These are phyloP conservation scores for Bombus haemorrhoidalis DNA, from an alignment of 1,140 invertebrate genomes.

Conservation along the genomic window DNA sequence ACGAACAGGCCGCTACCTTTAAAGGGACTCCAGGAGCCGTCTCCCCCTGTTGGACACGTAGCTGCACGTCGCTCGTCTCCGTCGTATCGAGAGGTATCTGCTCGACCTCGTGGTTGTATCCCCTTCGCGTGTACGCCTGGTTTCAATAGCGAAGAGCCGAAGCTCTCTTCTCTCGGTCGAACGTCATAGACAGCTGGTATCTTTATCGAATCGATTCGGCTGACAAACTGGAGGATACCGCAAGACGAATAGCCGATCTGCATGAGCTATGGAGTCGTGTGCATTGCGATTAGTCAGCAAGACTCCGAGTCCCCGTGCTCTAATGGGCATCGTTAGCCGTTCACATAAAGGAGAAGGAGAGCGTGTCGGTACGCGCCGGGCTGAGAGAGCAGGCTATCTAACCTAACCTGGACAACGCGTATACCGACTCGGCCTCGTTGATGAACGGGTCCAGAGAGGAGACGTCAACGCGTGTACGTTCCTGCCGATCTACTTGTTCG, in stretches of 20 bases:
- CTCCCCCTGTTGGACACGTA: conserved; percentile 19
- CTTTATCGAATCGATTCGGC: conserved; percentile 80
- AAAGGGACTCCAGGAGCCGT: conserved; percentile 66
- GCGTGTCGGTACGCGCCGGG: conserved; percentile 58
- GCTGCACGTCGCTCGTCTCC: conserved; percentile 50
- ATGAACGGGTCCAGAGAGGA: conserved; percentile 40
- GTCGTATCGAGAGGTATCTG: conserved; percentile 38
- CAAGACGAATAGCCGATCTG: conserved; percentile 80
- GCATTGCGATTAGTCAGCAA: conserved; percentile 79
- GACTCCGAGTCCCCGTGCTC: conserved; percentile 73
- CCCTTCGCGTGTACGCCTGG: neutral
- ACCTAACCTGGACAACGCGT: conserved; percentile 45
- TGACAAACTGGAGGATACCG: conserved; percentile 79
- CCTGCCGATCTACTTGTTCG: conserved; percentile 36
- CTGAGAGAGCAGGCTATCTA: neutral
- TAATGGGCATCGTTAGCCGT: conserved; percentile 81
- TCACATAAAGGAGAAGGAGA: conserved; percentile 67
- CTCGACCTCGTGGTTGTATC: conserved; percentile 6
- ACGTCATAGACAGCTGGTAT: conserved; percentile 78
- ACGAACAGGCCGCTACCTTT: conserved; percentile 73
- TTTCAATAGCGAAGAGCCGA: conserved; percentile 13
- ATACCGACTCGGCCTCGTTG: conserved; percentile 8
- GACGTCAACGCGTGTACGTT: conserved; percentile 44
- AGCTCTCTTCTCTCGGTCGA: conserved; percentile 36
- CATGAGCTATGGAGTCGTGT: conserved; percentile 78